These are phyloP conservation scores for Lutjanus campechanus DNA, from an alignment of 2,797 vertebrate species.

Conservation along the genomic window DNA sequence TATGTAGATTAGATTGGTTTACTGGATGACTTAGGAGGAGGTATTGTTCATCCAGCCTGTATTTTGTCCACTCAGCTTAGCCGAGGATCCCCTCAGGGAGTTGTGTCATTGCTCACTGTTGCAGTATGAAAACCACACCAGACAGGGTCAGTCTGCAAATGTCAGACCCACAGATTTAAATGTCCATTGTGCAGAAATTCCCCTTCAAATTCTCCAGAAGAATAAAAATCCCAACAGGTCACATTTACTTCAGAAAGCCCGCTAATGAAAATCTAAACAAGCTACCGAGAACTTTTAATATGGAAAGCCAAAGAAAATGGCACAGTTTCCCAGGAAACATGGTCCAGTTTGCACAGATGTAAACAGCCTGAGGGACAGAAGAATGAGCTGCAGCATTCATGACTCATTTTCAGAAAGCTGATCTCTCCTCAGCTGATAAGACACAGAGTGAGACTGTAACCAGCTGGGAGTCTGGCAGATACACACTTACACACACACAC, in stretches of 20 bases:
- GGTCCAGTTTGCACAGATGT: conserved; percentile 55
- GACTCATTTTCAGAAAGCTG: conserved; percentile 67
- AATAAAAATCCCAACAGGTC: conserved; percentile 41
- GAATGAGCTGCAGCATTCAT: conserved; percentile 60
- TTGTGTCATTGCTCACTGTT: conserved; percentile 61
- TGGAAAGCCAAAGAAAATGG: conserved; percentile 59
- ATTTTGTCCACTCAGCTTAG: conserved; percentile 73
- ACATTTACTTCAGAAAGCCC: conserved; percentile 27
- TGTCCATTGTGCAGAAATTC: conserved; percentile 25
- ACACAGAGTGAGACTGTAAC: conserved; percentile 56
- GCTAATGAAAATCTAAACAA: conserved; percentile 55
- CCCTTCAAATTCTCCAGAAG: not conserved
- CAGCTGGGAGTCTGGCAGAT: conserved; percentile 58
- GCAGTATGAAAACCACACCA: conserved; percentile 64
- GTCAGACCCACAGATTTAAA: conserved; percentile 52
- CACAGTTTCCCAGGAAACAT: conserved; percentile 40
- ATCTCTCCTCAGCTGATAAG: conserved; percentile 73
- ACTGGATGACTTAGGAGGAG: conserved; percentile 42
- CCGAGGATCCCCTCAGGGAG: conserved; percentile 48
- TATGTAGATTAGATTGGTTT: conserved; percentile 39
- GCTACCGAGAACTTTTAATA: conserved; percentile 42
- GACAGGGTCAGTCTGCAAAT: conserved; percentile 49
- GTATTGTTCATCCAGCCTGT: conserved; percentile 50
- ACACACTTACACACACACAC: conserved; percentile 28
- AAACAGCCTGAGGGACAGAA: conserved; percentile 49